Evolutionary conservation across 1,140 invertebrate genomes (phyloP), one percentile per base, ranked within the genome.

Genomic region (Choristoneura fumiferana): DNA sequence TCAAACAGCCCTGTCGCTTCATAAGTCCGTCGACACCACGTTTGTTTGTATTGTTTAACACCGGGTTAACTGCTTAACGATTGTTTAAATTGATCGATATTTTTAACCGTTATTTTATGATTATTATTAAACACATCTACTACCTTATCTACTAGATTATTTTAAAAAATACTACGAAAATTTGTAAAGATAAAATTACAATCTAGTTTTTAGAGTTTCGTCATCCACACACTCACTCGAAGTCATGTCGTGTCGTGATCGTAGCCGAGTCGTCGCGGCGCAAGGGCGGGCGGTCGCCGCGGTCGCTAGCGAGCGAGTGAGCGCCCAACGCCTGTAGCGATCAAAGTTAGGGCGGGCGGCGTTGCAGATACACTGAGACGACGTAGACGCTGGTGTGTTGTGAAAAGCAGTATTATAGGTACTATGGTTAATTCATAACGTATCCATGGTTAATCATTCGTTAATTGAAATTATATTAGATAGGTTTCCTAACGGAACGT

Each of bases 71-170:
- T 69, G 65, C 62, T 69, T 77, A 70, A 70, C 72, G 67, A 75
- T 77, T 76, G 69, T 77, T 73, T 72, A 68, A 74, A 67, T 73
- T 65, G 57, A 65, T 71, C 65, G 71, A 63, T 76, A 76, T 77
- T 77, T 77, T 77, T 73, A 70, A 69, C 59, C 37, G 14, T n/a
- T 33, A 58, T 34, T 43, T 49, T 59, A 53, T 58, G 45, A 49
- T 54, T 59, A 59, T 59, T 53, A 59, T 56, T 13, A 56, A n/a
- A 18, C 8, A 4, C 3, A 8, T 13, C 13, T 18, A 2, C 6
- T 3, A 29, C 22, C 22, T 29, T 29, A 29, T 29, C 6, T 3
- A 29, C 2, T 29, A n/a, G n/a, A n/a, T n/a, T n/a, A n/a, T n/a
- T n/a, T n/a, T n/a, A n/a, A n/a, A n/a, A n/a, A 29, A 29, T 3